Percentiles rank a stretch among this genome's conserved stretches.
phyloP scores from a whole-genome alignment of 1,140 invertebrate genomes.

The Drosophila aff. region DNA sequence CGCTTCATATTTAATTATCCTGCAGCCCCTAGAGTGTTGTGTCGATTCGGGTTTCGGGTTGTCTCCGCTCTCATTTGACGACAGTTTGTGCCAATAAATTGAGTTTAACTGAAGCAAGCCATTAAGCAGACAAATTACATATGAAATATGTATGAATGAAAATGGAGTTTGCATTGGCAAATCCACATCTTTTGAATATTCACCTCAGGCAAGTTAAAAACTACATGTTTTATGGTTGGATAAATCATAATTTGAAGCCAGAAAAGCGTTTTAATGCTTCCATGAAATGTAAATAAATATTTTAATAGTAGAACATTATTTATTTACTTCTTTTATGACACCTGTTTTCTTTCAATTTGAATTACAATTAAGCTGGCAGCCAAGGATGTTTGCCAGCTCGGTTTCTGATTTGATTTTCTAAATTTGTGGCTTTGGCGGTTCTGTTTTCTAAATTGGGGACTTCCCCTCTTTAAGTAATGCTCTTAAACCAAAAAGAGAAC shows the following conservation, averaged over 20 bases:
- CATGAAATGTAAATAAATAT: neutral
- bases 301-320: neutral
- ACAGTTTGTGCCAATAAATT: constrained; percentile 15
- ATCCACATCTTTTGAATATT: too few relatives aligned
- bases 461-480: neutral
- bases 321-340: neutral
- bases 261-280: neutral
- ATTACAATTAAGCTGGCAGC: neutral
- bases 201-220: neutral
- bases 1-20: constrained; percentile 33
- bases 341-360: neutral
- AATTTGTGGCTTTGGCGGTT: constrained; percentile 34
- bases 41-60: constrained; percentile 5
- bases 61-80: constrained; percentile 4
- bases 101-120: constrained; percentile 1
- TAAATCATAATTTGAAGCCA: neutral
- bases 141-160: too few relatives aligned
- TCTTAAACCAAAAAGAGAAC: constrained; percentile 2
- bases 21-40: constrained; percentile 2
- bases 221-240: neutral
- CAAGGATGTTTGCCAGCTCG: constrained; percentile 11
- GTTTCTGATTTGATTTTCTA: constrained; percentile 32
- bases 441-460: constrained; percentile 4
- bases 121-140: constrained; percentile 7
- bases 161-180: neutral